Evolutionary conservation across 2,797 vertebrate genomes (phyloP).

Genomic region (Premnoplex brunnescens): DNA sequence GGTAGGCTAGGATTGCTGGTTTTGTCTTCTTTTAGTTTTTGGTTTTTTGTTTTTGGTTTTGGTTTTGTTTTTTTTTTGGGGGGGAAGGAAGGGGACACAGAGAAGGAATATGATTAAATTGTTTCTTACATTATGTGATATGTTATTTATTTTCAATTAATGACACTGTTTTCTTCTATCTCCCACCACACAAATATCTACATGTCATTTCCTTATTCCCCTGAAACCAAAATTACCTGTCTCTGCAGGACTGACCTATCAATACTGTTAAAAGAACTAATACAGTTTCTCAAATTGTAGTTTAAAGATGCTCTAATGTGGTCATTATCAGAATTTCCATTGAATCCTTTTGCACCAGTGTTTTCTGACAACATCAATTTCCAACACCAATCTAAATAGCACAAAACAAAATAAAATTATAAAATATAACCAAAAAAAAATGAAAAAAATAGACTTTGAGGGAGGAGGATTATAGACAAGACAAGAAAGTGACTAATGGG

Average conservation of each 20-base stretch:
- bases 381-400: fast-evolving
- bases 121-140: background rate
- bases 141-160: background rate
- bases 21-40: fast-evolving
- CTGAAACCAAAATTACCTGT: background rate
- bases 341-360: background rate
- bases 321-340: background rate
- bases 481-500: background rate
- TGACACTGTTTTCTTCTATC: background rate
- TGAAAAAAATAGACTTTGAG: background rate
- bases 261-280: background rate
- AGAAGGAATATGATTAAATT: background rate
- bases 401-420: background rate
- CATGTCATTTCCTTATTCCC: background rate
- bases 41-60: too few relatives aligned
- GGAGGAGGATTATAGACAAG: background rate
- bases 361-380: background rate
- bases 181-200: background rate
- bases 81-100: too few relatives aligned
- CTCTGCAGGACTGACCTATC: background rate
- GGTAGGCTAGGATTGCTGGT: background rate
- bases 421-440: background rate
- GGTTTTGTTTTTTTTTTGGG: too few relatives aligned
- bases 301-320: background rate
- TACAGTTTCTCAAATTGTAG: background rate